Base-by-base conservation (phyloP, 2,797 vertebrate species). In the Rhinogobio ventralis region DNA sequence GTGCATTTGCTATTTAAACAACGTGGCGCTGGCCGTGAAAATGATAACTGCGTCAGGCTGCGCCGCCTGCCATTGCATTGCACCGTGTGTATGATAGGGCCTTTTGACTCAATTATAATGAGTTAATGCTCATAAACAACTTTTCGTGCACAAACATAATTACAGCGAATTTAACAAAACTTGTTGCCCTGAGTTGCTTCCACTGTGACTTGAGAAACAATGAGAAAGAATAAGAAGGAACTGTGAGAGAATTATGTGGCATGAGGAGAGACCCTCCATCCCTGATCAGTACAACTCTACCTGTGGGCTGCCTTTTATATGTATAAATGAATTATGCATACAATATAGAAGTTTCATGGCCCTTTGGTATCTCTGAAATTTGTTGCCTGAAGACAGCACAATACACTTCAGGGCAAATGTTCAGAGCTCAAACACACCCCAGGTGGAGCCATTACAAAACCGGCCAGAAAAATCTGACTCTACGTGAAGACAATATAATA, bases 321-420 rank as follows among this genome's bases (percentile, higher is more conserved):
- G 14, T 30, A 15, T 13, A 30, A 33, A 69, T 71, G 2, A 69
- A 69, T 69, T 55, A 69, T 81, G 49, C 30, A 39, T 81, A 7
- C 0, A 80, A 68, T 81, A 20, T 25, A 19, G 15, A 68, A 68
- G 20, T 39, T 39, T 33, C 64, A 36, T 5, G 2, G 46, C 19
- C 77, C 19, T 60, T 55, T 68, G 60, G 30, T 28, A 55, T 75
- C 33, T 67, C 46, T 76, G 64, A 69, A 77, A 68, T 68, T 11
- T 77, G 46, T 19, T 67, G 46, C 60, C 60, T 66, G 62, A 76
- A 83, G 73, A 77, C 13, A 28, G 17, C 36, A 57, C 17, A 46
- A 84, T 15, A 17, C 46, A 33, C 82, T 84, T 77, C 30, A 83
- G 64, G 78, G 78, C 46, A 69, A 68, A 53, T 69, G 30, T 75